These are phyloP conservation scores for Anastrepha ludens DNA, from an alignment of 1,140 invertebrate species.

Conservation along the genomic window DNA sequence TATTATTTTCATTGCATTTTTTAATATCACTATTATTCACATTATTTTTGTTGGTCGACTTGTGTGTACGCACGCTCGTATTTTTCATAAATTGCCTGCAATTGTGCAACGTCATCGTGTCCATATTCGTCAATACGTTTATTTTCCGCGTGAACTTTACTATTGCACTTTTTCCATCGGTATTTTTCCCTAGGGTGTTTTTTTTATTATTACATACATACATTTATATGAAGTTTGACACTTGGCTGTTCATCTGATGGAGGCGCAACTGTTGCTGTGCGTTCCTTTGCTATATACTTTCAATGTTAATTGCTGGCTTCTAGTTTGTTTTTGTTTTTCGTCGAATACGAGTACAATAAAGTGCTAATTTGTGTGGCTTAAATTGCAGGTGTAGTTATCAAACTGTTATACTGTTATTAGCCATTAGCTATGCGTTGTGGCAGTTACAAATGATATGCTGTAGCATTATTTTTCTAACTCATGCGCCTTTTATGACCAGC, in stretches of 20 bases:
- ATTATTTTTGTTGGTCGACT: background rate
- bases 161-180: background rate
- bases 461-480: background rate
- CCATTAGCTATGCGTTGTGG: no score
- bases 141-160: background rate
- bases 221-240: background rate
- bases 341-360: no score
- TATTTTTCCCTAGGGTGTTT: background rate
- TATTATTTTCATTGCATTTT: background rate
- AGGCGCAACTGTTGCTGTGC: background rate
- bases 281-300: background rate
- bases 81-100: background rate
- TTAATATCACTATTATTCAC: background rate
- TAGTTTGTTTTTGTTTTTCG: no score
- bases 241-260: background rate
- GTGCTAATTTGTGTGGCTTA: no score
- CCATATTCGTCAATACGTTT: background rate
- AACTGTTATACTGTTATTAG: no score
- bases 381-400: no score
- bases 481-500: background rate
- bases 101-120: slow-evolving; percentile 4
- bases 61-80: background rate
- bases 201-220: background rate
- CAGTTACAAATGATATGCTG: background rate
- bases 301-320: background rate